Evolutionary conservation across 2,888 invertebrate genomes (phyloP).

Genomic region (Terebella lapidaria): DNA sequence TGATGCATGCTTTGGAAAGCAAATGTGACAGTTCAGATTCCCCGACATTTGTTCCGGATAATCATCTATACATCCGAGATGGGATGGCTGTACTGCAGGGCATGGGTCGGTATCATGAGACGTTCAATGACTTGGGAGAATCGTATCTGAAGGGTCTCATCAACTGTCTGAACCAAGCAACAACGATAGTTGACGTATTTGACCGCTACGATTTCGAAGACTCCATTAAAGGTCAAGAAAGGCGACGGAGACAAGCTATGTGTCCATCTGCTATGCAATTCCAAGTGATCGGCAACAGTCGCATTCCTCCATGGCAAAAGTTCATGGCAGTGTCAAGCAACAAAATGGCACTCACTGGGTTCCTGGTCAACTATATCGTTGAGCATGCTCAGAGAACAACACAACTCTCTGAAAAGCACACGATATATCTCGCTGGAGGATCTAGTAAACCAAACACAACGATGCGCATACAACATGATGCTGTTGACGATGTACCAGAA

Average conservation of each 20-base stretch:
- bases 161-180: background rate
- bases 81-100: background rate
- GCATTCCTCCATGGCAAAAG: no score
- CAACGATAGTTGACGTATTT: background rate
- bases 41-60: background rate
- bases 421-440: no score
- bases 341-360: no score
- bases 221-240: background rate
- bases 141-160: background rate
- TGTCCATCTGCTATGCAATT: no score
- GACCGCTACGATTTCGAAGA: background rate
- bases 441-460: background rate
- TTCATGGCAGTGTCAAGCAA: no score
- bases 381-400: no score
- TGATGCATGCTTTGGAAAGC: background rate
- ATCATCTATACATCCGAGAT: constrained; percentile 2
- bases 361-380: no score
- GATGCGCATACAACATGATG: background rate
- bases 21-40: background rate
- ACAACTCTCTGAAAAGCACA: no score
- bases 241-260: no score
- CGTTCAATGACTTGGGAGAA: background rate
- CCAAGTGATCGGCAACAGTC: no score
- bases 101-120: background rate
- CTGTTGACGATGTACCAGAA: background rate